Base-by-base conservation (phyloP, 2,888 invertebrate genomes). In the Eumacrocentrus americanus region DNA sequence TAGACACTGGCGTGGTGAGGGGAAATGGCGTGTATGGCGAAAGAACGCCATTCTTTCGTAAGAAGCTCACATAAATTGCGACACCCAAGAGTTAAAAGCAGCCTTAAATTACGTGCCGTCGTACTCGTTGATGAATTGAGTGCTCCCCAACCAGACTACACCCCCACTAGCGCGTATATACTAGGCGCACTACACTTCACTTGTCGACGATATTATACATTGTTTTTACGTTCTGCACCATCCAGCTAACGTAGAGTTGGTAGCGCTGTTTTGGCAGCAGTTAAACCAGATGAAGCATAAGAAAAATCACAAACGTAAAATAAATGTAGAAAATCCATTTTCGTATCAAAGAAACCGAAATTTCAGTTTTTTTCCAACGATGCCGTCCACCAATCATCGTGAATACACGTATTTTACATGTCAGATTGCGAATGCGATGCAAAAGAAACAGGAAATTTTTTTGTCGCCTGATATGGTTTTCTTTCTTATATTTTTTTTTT, bases 41-140 rank as follows among this genome's bases (percentile, higher is more conserved):
- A 76, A 74, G 56, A 56, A 63, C 62, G 75, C 78, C 77, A 78
- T 80, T 79, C 80, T 80, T 80, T 80, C 80, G 76, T 79, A 80
- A 80, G 80, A 77, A 78, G 77, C 80, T 76, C 78, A 80, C 80
- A 80, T 80, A 80, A 80, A 80, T 80, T 79, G 80, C 78, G 76
- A 80, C 80, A 79, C 76, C 80, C 78, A 76, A 74, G 80, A 79
- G 80, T 81, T 81, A 81, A 81, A 80, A 81, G 80, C 80, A 80
- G 80, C 80, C 80, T 80, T 81, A 81, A 80, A 80, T 80, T 80
- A 80, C 80, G 76, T 74, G 70, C 75, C 76, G 78, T 80, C 80
- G 80, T 29, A 80, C 78, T 80, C 70, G 72, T 76, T 81, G 80
- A 81, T 81, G 80, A 80, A 81, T 81, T 79, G 80, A 80, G 80